phyloP scores from a whole-genome alignment of 1,140 invertebrate species.

The Augochlora pura region DNA sequence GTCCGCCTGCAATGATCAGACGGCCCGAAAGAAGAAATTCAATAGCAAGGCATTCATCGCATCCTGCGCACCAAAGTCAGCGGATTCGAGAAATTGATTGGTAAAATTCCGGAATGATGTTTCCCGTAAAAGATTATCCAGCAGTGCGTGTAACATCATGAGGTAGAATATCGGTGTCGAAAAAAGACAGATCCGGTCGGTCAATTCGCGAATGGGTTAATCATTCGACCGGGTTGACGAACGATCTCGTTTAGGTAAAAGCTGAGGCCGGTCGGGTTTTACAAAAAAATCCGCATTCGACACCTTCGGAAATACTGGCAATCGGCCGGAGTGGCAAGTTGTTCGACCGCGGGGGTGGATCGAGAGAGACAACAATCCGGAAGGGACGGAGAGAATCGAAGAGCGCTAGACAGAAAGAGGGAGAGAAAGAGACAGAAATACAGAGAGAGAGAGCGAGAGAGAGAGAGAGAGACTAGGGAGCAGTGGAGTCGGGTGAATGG shows the following conservation, averaged over 20 bases:
- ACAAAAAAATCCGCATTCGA: constrained; percentile 39
- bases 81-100: no score
- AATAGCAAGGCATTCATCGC: no score
- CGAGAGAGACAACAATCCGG: background rate
- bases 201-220: background rate
- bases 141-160: background rate
- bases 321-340: constrained; percentile 55
- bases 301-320: constrained; percentile 52
- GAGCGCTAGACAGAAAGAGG: background rate
- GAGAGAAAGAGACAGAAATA: background rate
- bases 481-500: background rate
- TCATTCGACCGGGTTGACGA: constrained; percentile 15
- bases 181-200: no score
- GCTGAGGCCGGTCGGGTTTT: background rate
- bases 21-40: no score
- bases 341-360: background rate
- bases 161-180: no score
- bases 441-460: background rate
- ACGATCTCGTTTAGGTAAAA: constrained; percentile 29
- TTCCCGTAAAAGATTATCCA: background rate
- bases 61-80: no score
- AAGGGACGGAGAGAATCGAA: background rate
- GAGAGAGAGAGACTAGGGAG: background rate
- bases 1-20: no score
- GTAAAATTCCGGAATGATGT: background rate